Conservation (phyloP, 2,113 vertebrate species). For the Pampusana beccarii region DNA sequence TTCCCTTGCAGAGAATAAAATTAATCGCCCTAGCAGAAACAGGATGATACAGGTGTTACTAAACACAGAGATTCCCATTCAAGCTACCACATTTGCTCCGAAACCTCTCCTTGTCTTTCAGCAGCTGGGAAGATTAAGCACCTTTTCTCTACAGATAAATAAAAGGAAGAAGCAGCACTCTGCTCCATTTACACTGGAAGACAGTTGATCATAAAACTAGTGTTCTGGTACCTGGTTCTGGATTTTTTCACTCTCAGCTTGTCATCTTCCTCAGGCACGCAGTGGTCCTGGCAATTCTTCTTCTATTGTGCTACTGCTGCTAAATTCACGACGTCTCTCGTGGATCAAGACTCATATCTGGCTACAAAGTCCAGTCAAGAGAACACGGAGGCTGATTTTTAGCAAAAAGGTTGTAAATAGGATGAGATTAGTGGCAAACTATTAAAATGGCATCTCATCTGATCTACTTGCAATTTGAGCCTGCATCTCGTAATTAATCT, state of each 20-base stretch:
- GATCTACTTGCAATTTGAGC: neutral
- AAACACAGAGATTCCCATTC: neutral
- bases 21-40: neutral
- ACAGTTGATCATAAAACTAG: conserved; percentile 41
- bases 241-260: conserved; percentile 48
- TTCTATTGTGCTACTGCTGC: neutral
- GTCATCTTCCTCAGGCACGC: neutral
- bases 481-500: neutral
- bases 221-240: conserved; percentile 42
- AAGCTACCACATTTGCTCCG: neutral
- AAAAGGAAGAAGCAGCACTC: neutral
- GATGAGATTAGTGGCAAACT: neutral
- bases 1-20: neutral
- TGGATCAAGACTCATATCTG: neutral
- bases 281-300: neutral
- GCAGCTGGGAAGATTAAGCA: conserved; percentile 35
- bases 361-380: neutral
- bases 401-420: neutral
- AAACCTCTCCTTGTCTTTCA: conserved; percentile 26
- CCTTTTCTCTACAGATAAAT: conserved; percentile 29
- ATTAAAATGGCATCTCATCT: neutral
- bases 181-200: conserved; percentile 17
- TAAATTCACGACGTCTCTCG: neutral
- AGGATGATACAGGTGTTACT: neutral
- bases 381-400: neutral